Evolutionary conservation across 2,113 vertebrate genomes (phyloP), one percentile per base, ranked within the genome.

Genomic region (human (Homo sapiens)): DNA sequence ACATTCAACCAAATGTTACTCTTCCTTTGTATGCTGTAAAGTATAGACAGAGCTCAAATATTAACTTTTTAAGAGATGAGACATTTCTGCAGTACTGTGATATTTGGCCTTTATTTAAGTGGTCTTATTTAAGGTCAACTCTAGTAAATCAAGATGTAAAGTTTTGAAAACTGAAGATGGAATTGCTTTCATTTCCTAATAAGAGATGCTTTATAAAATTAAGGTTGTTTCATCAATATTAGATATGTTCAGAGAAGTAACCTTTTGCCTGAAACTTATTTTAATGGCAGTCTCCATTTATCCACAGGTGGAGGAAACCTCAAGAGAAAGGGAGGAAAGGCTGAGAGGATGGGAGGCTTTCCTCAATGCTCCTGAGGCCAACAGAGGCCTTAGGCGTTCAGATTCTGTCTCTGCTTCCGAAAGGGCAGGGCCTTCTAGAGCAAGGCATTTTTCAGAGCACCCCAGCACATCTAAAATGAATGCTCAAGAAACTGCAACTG

Each of bases 251-350:
- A 83, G 45, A 79, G 66, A 87, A 7, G 17, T 35, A 81, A 20
- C 43, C 76, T 93, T 89, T 90, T 27, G 23, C 61, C 48, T 80
- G 43, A 76, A 86, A 84, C 59, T 68, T 57, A n/a, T 90, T 73
- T 94, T 95, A 93, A 95, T 89, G 68, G 13, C 30, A 48, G 20
- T 96, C 73, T 95, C 13, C 93, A 40, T 93, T 70, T 97, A 61
- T 81, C 23, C 40, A 43, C 93, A 99, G 99, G 98, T 99, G 97
- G 99, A 99, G 93, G 99, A 99, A 98, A 99, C 99, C 7, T 98
- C 99, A 30, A 99, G 99, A 70, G 99, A 99, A 97, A 99, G 99
- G 32, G 99, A 99, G 98, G 99, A 99, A 98, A 99, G 99, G 92
- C 98, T 99, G 30, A 99, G 99, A 96, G 99, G 99, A 25, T 99